Evolutionary conservation across 1,140 invertebrate genomes (phyloP), one percentile per base, ranked within the genome.

Genomic region (Watersipora subatra): DNA sequence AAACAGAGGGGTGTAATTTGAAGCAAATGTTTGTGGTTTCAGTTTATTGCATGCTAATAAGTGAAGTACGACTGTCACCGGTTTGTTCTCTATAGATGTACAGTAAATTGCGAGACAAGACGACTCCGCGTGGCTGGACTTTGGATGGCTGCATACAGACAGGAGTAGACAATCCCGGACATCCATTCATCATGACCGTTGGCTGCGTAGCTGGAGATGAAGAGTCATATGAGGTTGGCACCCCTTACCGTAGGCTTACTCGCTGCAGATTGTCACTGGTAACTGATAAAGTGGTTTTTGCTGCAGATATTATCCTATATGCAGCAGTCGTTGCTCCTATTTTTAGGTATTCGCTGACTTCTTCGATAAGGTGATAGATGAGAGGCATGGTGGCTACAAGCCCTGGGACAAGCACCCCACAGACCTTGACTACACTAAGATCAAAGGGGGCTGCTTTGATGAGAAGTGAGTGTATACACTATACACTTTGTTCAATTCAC

Each of bases 191-290:
- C 46, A 59, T 57, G 26, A 66, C 62, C 26, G 62, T 67, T 22
- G 71, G 71, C 3, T 20, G 65, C 28, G 64, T 70, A 19, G 71
- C 71, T 17, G 71, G 70, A 26, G 71, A 72, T 59, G 71, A 72
- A 57, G 69, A 72, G 19, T 67, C 70, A 17, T 72, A 72, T 61
- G 59, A 67, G 28, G 65, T 70, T 26, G 28, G n/a, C 1, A 20
- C 12, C 1, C 20, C 19, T 59, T 17, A 24, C 12, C 22, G 15
- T 17, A 17, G 24, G 12, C 15, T 12, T 24, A 17, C 58, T 17
- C 58, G 24, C 15, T 17, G 15, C 24, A 12, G 24, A 17, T 12
- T 15, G 15, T 24, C 58, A 15, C 15, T 59, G 58, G 15, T 59
- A 12, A 12, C 12, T 12, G 24, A 59, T 24, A n/a, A n/a, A n/a